A percentile compares a stretch with the other conserved stretches of the same genome.
Evolutionary conservation across 2,797 vertebrate genomes (phyloP).

Genomic region (Myiothlypis coronata): DNA sequence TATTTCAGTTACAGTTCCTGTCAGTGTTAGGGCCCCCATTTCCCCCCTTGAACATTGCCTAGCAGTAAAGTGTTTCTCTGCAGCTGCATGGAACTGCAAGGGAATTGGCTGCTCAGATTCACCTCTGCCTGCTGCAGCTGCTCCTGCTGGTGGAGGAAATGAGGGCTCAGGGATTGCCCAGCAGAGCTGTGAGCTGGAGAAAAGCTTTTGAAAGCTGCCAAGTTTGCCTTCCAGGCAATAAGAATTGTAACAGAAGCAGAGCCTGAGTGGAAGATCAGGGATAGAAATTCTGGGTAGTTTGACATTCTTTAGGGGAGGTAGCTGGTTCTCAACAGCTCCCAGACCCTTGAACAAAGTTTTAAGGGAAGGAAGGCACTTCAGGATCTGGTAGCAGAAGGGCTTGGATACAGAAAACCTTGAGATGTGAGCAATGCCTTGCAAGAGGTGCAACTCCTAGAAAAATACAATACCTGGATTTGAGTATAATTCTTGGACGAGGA

Average conservation of each 20-base stretch:
- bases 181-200: neutral
- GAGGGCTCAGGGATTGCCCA: neutral
- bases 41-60: neutral
- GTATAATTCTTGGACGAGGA: neutral
- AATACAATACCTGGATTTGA: neutral
- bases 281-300: neutral
- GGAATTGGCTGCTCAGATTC: neutral
- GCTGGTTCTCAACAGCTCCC: neutral
- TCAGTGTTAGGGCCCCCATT: neutral
- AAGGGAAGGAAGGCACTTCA: neutral
- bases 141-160: neutral
- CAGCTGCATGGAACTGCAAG: neutral
- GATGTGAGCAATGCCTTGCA: neutral
- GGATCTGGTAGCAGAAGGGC: neutral
- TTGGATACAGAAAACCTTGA: neutral
- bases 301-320: neutral
- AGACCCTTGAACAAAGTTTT: neutral
- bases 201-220: neutral
- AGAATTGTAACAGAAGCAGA: neutral
- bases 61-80: neutral
- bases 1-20: neutral
- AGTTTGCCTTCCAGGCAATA: neutral
- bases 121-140: neutral
- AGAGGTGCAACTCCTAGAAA: neutral
- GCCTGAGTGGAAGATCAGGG: neutral